Conservation (phyloP, 2,888 invertebrate genomes). For the Drosophila crucigera region DNA sequence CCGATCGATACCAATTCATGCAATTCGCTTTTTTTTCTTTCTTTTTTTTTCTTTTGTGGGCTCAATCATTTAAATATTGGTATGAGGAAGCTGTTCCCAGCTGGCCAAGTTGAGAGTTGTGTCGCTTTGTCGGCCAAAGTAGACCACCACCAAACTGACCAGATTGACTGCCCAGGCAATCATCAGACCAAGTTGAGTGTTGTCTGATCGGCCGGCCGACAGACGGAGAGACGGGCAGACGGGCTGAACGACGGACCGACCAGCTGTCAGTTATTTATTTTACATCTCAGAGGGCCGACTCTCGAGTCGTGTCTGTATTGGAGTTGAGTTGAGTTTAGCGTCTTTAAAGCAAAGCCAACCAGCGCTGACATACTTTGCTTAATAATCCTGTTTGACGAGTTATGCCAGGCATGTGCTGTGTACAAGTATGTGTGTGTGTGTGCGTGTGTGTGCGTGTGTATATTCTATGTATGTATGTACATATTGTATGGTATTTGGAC, state of each 20-base stretch:
- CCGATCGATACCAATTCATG: conserved; percentile 17
- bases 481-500: conserved; percentile 22
- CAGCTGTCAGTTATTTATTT: conserved; percentile 67
- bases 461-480: conserved; percentile 17
- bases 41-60: not conserved
- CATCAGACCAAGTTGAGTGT: not conserved
- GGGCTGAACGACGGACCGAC: conserved; percentile 15
- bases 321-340: conserved; percentile 14
- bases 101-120: conserved; percentile 4
- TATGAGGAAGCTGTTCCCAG: conserved; percentile 11
- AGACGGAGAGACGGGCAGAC: not conserved
- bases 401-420: conserved; percentile 49
- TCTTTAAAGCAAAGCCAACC: conserved; percentile 56
- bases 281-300: conserved; percentile 39
- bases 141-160: conserved; percentile 38
- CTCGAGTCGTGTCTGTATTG: conserved; percentile 20
- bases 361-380: conserved; percentile 79
- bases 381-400: conserved; percentile 84
- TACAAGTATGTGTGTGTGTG: not conserved
- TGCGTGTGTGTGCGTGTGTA: conserved; percentile 1
- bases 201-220: not conserved
- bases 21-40: not conserved
- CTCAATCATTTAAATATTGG: conserved; percentile 17
- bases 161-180: conserved; percentile 43
- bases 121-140: conserved; percentile 17